Percentiles rank a stretch among this genome's conserved stretches.
Conservation (phyloP, 1,140 invertebrate species). For the Lamellibrachia luymesi region DNA sequence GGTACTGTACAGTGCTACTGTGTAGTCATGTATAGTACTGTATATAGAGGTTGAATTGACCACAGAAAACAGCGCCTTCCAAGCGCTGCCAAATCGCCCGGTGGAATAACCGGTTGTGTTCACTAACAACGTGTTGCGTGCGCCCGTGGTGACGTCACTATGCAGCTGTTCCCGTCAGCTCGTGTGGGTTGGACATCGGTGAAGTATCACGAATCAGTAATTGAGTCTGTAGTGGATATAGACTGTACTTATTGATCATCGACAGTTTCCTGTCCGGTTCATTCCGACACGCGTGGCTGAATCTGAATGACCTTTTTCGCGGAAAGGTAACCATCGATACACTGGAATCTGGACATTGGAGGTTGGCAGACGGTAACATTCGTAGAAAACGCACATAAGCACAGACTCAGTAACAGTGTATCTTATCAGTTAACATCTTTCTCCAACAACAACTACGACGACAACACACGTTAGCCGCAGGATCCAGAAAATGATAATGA, state of each 20-base stretch:
- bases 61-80: neutral
- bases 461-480: neutral
- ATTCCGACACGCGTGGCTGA: neutral
- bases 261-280: neutral
- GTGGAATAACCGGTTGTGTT: neutral
- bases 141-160: neutral
- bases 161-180: neutral
- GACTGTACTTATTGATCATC: neutral
- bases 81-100: neutral
- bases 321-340: neutral
- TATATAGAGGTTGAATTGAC: neutral
- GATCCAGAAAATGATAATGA: too few relatives aligned
- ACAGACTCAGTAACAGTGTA: too few relatives aligned
- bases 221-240: neutral
- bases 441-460: too few relatives aligned
- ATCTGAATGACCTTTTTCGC: neutral
- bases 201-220: neutral
- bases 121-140: neutral
- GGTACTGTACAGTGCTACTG: too few relatives aligned
- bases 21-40: too few relatives aligned
- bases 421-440: too few relatives aligned
- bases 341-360: neutral
- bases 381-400: too few relatives aligned
- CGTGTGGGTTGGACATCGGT: neutral
- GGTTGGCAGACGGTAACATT: neutral